These are phyloP conservation scores for Calosoma granatense DNA, from an alignment of 1,140 invertebrate species.

Conservation along the genomic window DNA sequence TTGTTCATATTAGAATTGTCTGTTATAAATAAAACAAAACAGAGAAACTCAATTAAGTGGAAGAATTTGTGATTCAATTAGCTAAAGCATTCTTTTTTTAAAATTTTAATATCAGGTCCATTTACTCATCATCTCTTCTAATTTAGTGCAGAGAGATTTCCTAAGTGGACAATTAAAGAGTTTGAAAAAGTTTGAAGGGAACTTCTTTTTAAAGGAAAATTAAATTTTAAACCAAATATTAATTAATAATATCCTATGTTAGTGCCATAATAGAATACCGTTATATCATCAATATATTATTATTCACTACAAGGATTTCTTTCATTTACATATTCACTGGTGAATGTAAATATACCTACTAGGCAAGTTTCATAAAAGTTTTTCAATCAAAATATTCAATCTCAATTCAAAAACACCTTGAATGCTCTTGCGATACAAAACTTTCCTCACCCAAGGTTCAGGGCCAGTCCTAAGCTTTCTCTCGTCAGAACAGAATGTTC, in stretches of 20 bases:
- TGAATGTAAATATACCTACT: too few relatives aligned
- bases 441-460: background rate
- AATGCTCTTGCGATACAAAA: background rate
- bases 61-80: constrained; percentile 4
- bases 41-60: background rate
- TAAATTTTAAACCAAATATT: background rate
- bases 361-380: constrained; percentile 7
- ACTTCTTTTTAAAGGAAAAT: background rate
- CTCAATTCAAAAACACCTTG: background rate
- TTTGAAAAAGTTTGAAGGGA: background rate
- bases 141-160: background rate
- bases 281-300: too few relatives aligned
- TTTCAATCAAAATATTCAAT: constrained; percentile 9
- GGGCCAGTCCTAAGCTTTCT: too few relatives aligned
- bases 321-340: background rate
- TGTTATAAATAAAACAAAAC: background rate
- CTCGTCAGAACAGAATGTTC: too few relatives aligned
- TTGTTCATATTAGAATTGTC: too few relatives aligned
- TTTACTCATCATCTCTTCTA: background rate
- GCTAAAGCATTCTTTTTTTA: background rate
- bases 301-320: background rate
- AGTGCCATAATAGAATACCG: too few relatives aligned
- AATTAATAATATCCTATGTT: background rate
- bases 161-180: background rate
- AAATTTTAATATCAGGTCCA: background rate